Percentiles rank a stretch among this genome's conserved stretches.
Evolutionary conservation across 2,113 vertebrate genomes (phyloP).

Genomic region (Arvicanthis niloticus): DNA sequence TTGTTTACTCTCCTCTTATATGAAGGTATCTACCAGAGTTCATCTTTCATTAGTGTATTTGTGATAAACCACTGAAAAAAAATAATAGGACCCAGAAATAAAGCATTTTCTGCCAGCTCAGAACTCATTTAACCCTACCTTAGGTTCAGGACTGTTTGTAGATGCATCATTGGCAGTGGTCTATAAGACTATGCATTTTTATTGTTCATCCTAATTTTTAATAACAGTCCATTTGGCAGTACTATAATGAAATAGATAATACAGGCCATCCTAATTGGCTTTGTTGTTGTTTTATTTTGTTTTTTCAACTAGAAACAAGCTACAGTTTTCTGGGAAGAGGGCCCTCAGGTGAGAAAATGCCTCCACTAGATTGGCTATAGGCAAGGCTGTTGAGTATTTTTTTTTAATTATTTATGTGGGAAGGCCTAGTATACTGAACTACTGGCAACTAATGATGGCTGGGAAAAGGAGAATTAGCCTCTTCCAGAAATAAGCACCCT

Average conservation of each 20-base stretch:
- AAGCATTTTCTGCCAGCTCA: neutral
- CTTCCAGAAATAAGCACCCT: no score
- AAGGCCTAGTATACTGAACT: fast-evolving
- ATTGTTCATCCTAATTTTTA: neutral
- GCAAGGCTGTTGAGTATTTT: neutral
- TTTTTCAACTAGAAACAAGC: neutral
- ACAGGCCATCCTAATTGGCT: neutral
- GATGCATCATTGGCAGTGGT: neutral
- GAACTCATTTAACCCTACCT: neutral
- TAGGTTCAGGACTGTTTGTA: neutral
- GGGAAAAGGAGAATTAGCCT: neutral
- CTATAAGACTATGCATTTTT: neutral
- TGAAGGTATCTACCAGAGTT: neutral
- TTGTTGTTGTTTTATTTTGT: neutral
- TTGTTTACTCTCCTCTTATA: neutral
- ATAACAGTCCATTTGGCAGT: neutral
- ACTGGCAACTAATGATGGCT: neutral
- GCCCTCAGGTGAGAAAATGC: neutral
- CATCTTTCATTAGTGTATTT: neutral
- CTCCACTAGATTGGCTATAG: neutral
- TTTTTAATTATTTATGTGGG: neutral
- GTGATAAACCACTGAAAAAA: neutral
- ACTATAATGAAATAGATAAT: neutral
- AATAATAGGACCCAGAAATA: neutral
- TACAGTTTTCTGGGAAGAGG: neutral